A percentile compares a stretch with the other conserved stretches of the same genome.
phyloP scores from a whole-genome alignment of 2,888 invertebrate species.

The Smittia sp. region DNA sequence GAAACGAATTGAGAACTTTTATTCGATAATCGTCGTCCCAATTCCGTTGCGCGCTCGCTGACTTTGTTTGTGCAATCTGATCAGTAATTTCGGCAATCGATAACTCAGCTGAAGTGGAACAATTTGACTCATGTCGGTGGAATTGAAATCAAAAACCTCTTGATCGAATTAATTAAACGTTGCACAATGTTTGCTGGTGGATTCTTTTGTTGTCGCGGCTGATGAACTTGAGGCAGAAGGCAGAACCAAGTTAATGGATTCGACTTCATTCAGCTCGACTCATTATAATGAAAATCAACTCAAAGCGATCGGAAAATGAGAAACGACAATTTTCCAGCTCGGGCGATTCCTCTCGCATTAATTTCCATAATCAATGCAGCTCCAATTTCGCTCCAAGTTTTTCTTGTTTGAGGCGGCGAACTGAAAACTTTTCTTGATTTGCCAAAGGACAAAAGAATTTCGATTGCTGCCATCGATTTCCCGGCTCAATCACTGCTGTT shows the following conservation, averaged over 20 bases:
- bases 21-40: neutral
- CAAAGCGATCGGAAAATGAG: neutral
- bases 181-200: neutral
- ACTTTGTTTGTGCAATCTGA: neutral
- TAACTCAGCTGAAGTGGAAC: neutral
- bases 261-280: neutral
- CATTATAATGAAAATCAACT: neutral
- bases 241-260: neutral
- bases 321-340: conserved; percentile 24
- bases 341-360: neutral
- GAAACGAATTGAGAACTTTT: neutral
- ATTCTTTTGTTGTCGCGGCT: neutral
- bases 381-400: conserved; percentile 1
- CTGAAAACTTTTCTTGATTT: neutral
- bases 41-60: neutral
- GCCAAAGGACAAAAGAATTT: conserved; percentile 27
- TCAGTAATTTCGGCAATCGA: neutral
- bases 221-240: neutral
- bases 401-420: neutral
- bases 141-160: too few relatives aligned
- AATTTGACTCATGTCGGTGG: neutral
- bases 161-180: neutral
- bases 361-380: conserved; percentile 39
- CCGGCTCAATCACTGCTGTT: too few relatives aligned
- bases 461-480: neutral